These are phyloP conservation scores for Popillia japonica DNA, from an alignment of 1,140 invertebrate species.

Conservation along the genomic window DNA sequence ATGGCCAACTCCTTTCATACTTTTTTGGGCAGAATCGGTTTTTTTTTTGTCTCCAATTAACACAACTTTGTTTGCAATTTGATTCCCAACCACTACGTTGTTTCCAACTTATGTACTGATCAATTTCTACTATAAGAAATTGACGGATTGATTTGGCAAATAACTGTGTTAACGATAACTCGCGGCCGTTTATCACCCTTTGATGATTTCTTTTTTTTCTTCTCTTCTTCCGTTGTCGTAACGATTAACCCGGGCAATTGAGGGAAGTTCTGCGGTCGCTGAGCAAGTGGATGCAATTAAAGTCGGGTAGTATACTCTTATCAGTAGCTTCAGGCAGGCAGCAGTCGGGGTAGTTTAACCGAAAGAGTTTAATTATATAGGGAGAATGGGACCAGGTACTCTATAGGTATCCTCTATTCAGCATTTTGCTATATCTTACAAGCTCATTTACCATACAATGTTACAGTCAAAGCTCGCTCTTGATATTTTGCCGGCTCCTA, in stretches of 20 bases:
- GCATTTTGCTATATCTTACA: slow-evolving; percentile 18
- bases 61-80: no score
- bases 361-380: slow-evolving; percentile 34
- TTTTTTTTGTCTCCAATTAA: no score
- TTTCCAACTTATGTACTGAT: no score
- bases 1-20: no score
- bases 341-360: slow-evolving; percentile 11
- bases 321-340: slow-evolving; percentile 25
- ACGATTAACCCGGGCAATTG: slow-evolving; percentile 11
- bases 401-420: slow-evolving; percentile 21
- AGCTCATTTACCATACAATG: slow-evolving; percentile 21
- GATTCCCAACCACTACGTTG: no score
- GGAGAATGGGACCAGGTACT: slow-evolving; percentile 19
- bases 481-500: background rate
- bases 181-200: slow-evolving; percentile 12
- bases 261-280: slow-evolving; percentile 25
- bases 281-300: slow-evolving; percentile 33
- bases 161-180: background rate
- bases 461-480: background rate
- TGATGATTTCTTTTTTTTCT: slow-evolving; percentile 5
- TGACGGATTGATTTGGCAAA: slow-evolving; percentile 20
- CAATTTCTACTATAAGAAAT: background rate
- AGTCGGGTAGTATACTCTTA: slow-evolving; percentile 31
- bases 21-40: no score
- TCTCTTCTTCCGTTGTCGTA: background rate